phyloP scores from a whole-genome alignment of 2,113 vertebrate genomes.

The Boleophthalmus pectinirostris region DNA sequence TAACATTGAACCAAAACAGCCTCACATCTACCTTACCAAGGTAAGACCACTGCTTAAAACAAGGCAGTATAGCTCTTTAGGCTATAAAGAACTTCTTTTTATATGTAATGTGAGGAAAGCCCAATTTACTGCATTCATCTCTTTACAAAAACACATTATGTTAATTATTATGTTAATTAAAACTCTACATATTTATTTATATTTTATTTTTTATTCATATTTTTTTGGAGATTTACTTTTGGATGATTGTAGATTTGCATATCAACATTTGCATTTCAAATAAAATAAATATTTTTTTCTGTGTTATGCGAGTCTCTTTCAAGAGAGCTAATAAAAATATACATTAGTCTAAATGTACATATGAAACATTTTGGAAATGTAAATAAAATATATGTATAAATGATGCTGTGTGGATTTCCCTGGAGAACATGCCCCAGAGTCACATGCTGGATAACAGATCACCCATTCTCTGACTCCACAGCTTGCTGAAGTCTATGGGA shows the following conservation, averaged over 20 bases:
- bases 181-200: no score
- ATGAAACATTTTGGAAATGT: no score
- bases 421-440: slow-evolving; percentile 28
- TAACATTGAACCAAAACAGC: slow-evolving; percentile 64
- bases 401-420: background rate
- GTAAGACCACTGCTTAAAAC: slow-evolving; percentile 48
- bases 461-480: slow-evolving; percentile 55
- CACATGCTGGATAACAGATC: slow-evolving; percentile 48
- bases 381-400: background rate
- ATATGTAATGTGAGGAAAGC: background rate
- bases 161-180: no score
- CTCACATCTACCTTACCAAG: slow-evolving; percentile 77
- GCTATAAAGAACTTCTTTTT: background rate
- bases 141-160: background rate
- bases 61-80: background rate
- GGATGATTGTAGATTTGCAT: no score
- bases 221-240: no score
- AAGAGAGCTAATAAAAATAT: background rate
- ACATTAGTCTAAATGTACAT: background rate
- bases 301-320: no score
- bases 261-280: no score
- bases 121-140: background rate
- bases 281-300: background rate
- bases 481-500: slow-evolving; percentile 78
- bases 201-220: no score